Percentiles rank a stretch among this genome's conserved stretches.
Conservation (phyloP, 2,888 invertebrate species). For the Athalia rosae region DNA sequence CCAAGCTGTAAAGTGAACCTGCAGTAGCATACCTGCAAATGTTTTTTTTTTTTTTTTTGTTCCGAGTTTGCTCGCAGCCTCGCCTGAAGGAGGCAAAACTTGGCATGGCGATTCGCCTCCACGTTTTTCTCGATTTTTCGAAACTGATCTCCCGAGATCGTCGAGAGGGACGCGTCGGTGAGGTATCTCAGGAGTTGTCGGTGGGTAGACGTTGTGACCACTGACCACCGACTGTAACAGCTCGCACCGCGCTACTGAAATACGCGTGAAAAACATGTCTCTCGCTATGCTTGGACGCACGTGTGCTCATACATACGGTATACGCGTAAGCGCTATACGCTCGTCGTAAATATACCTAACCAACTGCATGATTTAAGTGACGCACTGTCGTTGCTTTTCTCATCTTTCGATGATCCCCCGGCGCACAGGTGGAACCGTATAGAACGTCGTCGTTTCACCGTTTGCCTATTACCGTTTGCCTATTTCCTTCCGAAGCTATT, state of each 20-base stretch:
- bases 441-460: no score
- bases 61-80: neutral
- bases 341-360: neutral
- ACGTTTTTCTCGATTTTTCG: conserved; percentile 33
- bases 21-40: no score
- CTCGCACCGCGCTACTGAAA: conserved; percentile 60
- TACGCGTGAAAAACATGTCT: conserved; percentile 63
- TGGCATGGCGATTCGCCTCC: neutral
- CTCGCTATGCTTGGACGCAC: conserved; percentile 61
- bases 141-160: conserved; percentile 30
- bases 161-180: neutral
- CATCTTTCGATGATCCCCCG: no score
- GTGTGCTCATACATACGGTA: conserved; percentile 51
- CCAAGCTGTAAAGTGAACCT: no score
- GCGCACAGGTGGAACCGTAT: no score
- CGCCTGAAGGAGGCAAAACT: neutral
- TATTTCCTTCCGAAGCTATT: no score
- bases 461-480: no score
- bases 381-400: neutral
- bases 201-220: conserved; percentile 16
- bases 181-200: neutral
- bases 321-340: neutral
- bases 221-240: conserved; percentile 36
- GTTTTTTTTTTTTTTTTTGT: conserved; percentile 2
- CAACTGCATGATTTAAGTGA: conserved; percentile 36